Evolutionary conservation across 2,888 invertebrate species (phyloP).

Genomic region (Amaurobius ferox): DNA sequence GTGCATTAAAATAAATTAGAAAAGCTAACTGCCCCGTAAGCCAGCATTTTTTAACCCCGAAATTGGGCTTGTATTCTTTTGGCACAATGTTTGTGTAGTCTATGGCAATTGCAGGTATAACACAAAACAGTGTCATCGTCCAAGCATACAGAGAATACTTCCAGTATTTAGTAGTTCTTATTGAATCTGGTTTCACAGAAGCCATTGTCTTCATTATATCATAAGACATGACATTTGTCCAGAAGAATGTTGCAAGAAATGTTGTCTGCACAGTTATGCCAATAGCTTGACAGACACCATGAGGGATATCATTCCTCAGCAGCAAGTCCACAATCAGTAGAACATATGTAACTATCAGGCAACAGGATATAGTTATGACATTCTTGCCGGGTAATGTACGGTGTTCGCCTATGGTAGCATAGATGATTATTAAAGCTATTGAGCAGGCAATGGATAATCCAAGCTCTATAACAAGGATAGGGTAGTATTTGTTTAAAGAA

Average conservation of each 20-base stretch:
- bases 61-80: conserved; percentile 53
- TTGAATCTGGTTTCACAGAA: conserved; percentile 11
- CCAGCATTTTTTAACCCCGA: conserved; percentile 71
- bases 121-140: conserved; percentile 45
- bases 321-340: conserved; percentile 62
- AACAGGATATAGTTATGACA: conserved; percentile 69
- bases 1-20: conserved; percentile 71
- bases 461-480: conserved; percentile 38
- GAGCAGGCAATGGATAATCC: conserved; percentile 53
- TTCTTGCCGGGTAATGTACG: conserved; percentile 73
- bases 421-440: conserved; percentile 28
- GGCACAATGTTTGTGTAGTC: conserved; percentile 52
- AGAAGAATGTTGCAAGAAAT: conserved; percentile 77
- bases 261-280: conserved; percentile 76
- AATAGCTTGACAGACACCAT: conserved; percentile 72
- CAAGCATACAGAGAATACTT: conserved; percentile 69
- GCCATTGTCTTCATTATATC: conserved; percentile 76
- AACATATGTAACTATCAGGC: conserved; percentile 69
- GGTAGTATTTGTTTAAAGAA: conserved; percentile 43
- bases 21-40: conserved; percentile 69
- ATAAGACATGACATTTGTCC: conserved; percentile 78
- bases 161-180: conserved; percentile 34
- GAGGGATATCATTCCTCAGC: conserved; percentile 25
- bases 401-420: conserved; percentile 47
- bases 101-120: conserved; percentile 52